Base-by-base conservation (phyloP, 2,797 vertebrate species). In the Champsocephalus gunnari region DNA sequence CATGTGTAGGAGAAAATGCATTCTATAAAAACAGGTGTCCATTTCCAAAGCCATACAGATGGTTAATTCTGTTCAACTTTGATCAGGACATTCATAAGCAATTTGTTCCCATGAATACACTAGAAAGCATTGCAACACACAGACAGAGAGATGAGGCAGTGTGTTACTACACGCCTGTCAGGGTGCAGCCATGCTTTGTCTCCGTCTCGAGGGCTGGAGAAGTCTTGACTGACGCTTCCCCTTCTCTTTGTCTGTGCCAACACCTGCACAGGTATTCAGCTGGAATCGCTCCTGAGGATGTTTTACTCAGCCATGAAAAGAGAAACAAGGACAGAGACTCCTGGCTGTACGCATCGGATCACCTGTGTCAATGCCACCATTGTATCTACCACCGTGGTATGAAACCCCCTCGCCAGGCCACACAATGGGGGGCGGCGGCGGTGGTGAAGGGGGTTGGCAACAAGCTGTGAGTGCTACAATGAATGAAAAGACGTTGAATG, bases 341-440 rank as follows among this genome's bases (percentile, higher is more conserved):
- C 69, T 61, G 68, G 79, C 86, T 92, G 81, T 91, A 91, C 32
- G 66, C 86, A 75, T 84, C 24, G 12, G 87, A 93, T 94, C 93
- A 92, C 92, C 89, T 92, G 89, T 86, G 84, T 93, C 89, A 94
- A 93, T 92, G 91, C 89, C 72, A 75, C 91, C 86, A 92, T 92
- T 93, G 91, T 93, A 79, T 88, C 68, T 79, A 79, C 84, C 88
- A 68, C 75, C 10, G 60, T 67, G 66, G 71, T 80, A 73, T 88
- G 77, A 92, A 92, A 86, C 79, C 81, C 82, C 74, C 68, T 77
- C 66, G 60, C 82, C 77, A 57, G 83, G 80, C 81, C 81, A 74
- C 86, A 91, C 90, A 93, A 92, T 87, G 79, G 83, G 84, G 73
- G 84, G 73, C 63, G 19, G 80, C 38, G 45, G 78, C 12, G 44